phyloP scores from a whole-genome alignment of 1,140 invertebrate genomes.

The Solenopsis invicta region DNA sequence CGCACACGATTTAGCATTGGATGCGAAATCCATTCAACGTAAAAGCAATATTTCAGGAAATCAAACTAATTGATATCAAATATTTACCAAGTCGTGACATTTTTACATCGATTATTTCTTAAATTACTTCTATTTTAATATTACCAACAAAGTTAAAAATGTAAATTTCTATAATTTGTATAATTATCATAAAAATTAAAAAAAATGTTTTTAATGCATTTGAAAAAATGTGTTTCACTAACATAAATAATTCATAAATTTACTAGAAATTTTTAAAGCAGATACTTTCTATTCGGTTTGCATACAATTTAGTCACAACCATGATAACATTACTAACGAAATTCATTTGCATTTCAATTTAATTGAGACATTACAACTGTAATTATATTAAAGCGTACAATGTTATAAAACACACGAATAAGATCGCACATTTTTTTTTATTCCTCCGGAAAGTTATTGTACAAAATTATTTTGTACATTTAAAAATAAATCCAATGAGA shows the following conservation, averaged over 20 bases:
- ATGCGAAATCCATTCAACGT: slow-evolving; percentile 10
- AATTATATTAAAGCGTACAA: slow-evolving; percentile 10
- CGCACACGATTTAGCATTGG: slow-evolving; percentile 46
- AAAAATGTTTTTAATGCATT: not conserved
- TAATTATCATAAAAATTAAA: not conserved
- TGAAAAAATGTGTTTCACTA: not conserved
- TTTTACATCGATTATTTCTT: not conserved
- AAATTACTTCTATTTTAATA: not conserved
- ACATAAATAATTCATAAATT: not conserved
- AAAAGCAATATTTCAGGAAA: slow-evolving; percentile 36
- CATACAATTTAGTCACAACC: not conserved
- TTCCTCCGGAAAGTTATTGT: not conserved
- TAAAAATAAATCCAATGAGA: not conserved
- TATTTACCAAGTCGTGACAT: not conserved
- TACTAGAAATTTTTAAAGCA: not conserved
- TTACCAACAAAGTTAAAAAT: not conserved
- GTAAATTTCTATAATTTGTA: not conserved
- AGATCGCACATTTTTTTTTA: not conserved
- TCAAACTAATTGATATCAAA: slow-evolving; percentile 47
- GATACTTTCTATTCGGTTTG: not conserved
- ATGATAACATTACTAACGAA: not conserved
- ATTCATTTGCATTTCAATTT: slow-evolving; percentile 37
- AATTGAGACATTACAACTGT: not conserved
- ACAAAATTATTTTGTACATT: not conserved
- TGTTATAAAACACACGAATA: slow-evolving; percentile 21